A percentile compares a stretch with the other conserved stretches of the same genome.
These are phyloP conservation scores for Cinara cedri DNA, from an alignment of 2,888 invertebrate genomes.

Conservation along the genomic window DNA sequence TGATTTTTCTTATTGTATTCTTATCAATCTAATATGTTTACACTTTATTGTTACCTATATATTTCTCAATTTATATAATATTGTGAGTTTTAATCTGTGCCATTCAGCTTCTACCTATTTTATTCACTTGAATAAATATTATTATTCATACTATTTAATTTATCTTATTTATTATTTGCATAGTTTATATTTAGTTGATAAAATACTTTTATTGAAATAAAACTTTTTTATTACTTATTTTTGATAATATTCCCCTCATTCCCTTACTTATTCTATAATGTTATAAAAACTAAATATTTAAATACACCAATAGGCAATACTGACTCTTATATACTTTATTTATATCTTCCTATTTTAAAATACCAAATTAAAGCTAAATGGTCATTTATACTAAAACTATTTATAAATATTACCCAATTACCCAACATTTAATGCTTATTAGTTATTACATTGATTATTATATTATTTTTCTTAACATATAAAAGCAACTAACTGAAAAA, in stretches of 20 bases:
- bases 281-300: not conserved
- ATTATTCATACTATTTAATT: not conserved
- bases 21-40: no score
- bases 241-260: not conserved
- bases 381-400: not conserved
- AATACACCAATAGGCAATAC: not conserved
- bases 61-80: no score
- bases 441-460: not conserved
- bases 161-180: not conserved
- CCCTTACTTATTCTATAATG: not conserved
- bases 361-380: not conserved
- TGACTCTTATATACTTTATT: not conserved
- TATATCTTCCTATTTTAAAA: not conserved
- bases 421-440: not conserved
- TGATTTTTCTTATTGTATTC: no score
- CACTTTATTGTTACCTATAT: no score
- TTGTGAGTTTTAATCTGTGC: no score
- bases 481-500: not conserved
- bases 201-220: not conserved
- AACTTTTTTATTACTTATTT: not conserved
- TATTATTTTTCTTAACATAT: not conserved
- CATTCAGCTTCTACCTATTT: no score
- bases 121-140: no score
- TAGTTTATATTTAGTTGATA: not conserved
- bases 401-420: not conserved